Percentiles rank a stretch among this genome's conserved stretches.
Conservation (phyloP, 2,113 vertebrate genomes). For the Cyprinodon brontotheroides region DNA sequence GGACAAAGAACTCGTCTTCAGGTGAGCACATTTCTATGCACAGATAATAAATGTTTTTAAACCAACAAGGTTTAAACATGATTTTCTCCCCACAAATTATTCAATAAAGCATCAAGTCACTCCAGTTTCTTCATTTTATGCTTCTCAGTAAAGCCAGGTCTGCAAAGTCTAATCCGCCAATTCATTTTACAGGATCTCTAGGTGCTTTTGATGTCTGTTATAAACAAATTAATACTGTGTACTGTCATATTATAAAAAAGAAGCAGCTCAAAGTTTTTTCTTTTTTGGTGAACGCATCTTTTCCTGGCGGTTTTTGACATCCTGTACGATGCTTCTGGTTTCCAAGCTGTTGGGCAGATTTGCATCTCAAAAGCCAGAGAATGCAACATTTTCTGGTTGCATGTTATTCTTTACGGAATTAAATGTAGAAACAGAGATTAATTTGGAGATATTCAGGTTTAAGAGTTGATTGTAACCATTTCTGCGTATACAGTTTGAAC, state of each 20-base stretch:
- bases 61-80: not conserved
- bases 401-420: not conserved
- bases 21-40: conserved; percentile 68
- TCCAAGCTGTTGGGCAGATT: no score
- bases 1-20: conserved; percentile 89
- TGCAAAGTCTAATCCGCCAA: not conserved
- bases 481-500: not conserved
- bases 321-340: no score
- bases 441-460: not conserved
- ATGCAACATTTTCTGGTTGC: not conserved
- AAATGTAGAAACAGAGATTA: not conserved
- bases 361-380: not conserved
- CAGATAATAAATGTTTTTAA: not conserved
- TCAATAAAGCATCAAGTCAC: not conserved
- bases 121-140: not conserved
- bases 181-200: not conserved
- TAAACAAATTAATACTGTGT: not conserved
- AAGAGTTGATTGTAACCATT: not conserved
- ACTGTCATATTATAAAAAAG: not conserved
- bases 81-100: not conserved
- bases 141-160: not conserved
- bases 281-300: no score
- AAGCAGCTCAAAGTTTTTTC: not conserved
- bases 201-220: not conserved
- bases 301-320: no score